These are phyloP conservation scores for Dendropsophus ebraccatus DNA, from an alignment of 2,113 vertebrate genomes.

Conservation along the genomic window DNA sequence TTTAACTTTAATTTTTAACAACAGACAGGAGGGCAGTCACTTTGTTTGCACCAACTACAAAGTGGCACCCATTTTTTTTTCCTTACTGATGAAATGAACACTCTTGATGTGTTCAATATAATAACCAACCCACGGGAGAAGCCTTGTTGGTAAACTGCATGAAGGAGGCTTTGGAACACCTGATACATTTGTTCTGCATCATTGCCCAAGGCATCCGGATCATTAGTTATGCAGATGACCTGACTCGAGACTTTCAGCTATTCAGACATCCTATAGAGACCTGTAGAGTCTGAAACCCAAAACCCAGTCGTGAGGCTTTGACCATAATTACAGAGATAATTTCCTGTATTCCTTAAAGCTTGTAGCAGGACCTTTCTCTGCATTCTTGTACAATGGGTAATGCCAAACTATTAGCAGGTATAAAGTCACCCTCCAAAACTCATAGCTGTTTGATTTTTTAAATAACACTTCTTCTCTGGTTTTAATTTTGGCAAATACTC, in stretches of 20 bases:
- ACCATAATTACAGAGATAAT: constrained; percentile 11
- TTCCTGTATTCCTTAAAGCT: background rate
- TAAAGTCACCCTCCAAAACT: background rate
- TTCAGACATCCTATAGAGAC: constrained; percentile 38
- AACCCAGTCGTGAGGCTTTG: constrained; percentile 12
- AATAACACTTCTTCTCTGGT: background rate
- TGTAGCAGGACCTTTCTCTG: background rate
- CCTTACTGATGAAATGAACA: constrained; percentile 36
- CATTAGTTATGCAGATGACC: constrained; percentile 52
- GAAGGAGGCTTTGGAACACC: constrained; percentile 44
- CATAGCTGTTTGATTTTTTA: background rate
- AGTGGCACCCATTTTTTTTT: background rate
- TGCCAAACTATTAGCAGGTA: background rate
- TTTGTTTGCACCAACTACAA: constrained; percentile 45
- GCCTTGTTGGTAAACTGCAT: constrained; percentile 35
- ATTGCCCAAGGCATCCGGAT: constrained; percentile 41
- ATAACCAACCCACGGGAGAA: constrained; percentile 34
- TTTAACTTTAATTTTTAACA: constrained; percentile 23
- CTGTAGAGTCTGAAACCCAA: constrained; percentile 27
- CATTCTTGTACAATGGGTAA: background rate
- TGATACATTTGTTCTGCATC: constrained; percentile 55
- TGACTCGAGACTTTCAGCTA: constrained; percentile 1
- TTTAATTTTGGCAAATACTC: background rate
- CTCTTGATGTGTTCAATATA: constrained; percentile 25
- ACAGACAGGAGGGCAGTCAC: background rate